Evolutionary conservation across 2,888 invertebrate species (phyloP), one percentile per base, ranked within the genome.

Genomic region (Aquatica leii): DNA sequence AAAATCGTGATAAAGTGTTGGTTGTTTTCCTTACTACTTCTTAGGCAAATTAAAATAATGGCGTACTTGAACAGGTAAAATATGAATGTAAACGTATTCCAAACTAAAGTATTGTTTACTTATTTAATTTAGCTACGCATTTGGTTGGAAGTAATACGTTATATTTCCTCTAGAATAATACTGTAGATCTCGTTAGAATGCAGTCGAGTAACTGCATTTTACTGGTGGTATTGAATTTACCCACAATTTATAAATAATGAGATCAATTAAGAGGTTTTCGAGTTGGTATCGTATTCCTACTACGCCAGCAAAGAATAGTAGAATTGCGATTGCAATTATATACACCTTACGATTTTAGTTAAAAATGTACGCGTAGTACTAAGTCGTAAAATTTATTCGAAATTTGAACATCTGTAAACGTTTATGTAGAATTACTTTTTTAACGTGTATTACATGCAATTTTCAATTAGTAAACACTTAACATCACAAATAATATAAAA

Each of bases 181-280:
- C 60, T 48, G 49, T 60, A 54, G 35, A 58, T 58, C 62, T 62
- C 62, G 58, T 62, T 62, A 62, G 53, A 62, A 21, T 53, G 53
- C 59, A 59, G 41, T 52, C 59, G 52, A 59, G 24, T 58, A 58
- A 53, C 43, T 52, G 37, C 46, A 51, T 56, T 61, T 56, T 51
- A 20, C 56, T 37, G 51, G 51, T 12, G 48, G 52, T 52, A 62
- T 62, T 62, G 57, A 58, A 20, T 62, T 46, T 48, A 40, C 57
- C 37, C 62, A 62, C 62, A 53, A 62, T 57, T 62, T 62, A 53
- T 51, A 62, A 62, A 62, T 62, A 62, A 62, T 62, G 62, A 62
- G 62, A 62, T 62, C 62, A 62, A 62, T 62, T 62, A 62, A 58
- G 57, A 62, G 57, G 62, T 53, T 62, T 62, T 18, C 57, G 34